Evolutionary conservation across 1,140 invertebrate species (phyloP), one percentile per base, ranked within the genome.

Genomic region (Lasaia peninsularis): DNA sequence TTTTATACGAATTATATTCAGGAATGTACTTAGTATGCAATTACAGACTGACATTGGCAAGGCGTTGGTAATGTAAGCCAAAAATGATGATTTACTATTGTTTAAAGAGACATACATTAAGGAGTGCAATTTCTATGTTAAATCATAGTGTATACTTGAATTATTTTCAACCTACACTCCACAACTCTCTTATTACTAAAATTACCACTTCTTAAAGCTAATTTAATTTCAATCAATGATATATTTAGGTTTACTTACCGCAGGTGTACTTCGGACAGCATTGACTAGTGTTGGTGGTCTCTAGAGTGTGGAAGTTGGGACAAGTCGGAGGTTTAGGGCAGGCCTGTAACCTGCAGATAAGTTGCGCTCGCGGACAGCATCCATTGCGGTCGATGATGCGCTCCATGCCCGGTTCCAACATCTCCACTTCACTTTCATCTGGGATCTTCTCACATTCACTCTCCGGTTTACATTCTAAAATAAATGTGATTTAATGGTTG

Each of bases 221-320:
- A 28, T 28, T 5, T 2, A 0, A 1, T 7, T 7, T 37, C 1
- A 12, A 12, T 37, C 6, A 2, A 14, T 1, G 1, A 12, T 9
- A 24, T 9, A 2, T 1, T 11, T 16, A 1, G 12, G 14, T 7
- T 11, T 9, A 67, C 71, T 67, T 78, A 94, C 93, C 91, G 73
- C 95, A 96, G 1, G 88, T 80, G 58, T 92, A 92, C 5, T 84
- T 78, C 0, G 92, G 90, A 67, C 95, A 96, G 71, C 95, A 96
- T 56, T 88, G 78, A 0, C 86, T 91, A 0, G 70, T 52, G 16
- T 81, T 66, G n/a, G 90, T 80, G 1, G 76, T 78, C 14, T 86
- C 78, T 1, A 91, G 57, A 3, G 86, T 85, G 55, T 94, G 90
- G 73, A 91, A 93, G 14, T 92, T 67, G 0, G 89, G 86, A 66